Percentiles rank a stretch among this genome's conserved stretches.
phyloP scores from a whole-genome alignment of 2,113 vertebrate genomes.

The Setophaga kirtlandii region DNA sequence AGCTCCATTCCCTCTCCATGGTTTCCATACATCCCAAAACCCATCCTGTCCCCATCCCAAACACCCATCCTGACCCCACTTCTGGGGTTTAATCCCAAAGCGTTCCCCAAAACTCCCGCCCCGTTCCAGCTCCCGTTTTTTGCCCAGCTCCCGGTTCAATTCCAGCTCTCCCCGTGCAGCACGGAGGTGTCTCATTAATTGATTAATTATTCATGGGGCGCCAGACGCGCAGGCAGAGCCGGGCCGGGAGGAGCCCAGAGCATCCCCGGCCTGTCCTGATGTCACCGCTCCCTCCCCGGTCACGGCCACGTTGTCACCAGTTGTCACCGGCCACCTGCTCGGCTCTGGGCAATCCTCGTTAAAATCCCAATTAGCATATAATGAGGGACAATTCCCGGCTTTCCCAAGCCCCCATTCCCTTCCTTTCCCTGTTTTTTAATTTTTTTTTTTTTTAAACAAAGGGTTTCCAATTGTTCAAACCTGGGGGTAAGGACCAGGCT shows the following conservation, averaged over 20 bases:
- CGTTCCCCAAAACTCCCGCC: accelerated
- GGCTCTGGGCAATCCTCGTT: neutral
- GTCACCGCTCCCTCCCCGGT: neutral
- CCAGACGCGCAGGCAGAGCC: conserved; percentile 9
- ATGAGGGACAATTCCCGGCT: neutral
- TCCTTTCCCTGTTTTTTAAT: neutral
- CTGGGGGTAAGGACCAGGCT: accelerated
- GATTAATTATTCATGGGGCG: conserved; percentile 52
- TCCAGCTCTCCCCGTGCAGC: neutral
- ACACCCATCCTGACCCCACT: accelerated
- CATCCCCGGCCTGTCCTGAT: neutral
- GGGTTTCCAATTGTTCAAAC: neutral
- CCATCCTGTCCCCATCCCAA: neutral
- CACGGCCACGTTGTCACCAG: neutral
- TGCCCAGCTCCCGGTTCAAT: neutral
- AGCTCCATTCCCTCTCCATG: neutral
- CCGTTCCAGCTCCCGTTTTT: neutral
- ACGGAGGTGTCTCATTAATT: neutral
- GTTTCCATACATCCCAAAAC: accelerated
- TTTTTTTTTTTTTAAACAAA: neutral
- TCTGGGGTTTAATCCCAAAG: neutral
- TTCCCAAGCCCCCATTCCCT: neutral
- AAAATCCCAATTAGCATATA: conserved; percentile 46
- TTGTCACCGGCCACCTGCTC: conserved; percentile 6
- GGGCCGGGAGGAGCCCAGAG: neutral